These are phyloP conservation scores for Pantherophis guttatus DNA, from an alignment of 2,113 vertebrate genomes.

Conservation along the genomic window DNA sequence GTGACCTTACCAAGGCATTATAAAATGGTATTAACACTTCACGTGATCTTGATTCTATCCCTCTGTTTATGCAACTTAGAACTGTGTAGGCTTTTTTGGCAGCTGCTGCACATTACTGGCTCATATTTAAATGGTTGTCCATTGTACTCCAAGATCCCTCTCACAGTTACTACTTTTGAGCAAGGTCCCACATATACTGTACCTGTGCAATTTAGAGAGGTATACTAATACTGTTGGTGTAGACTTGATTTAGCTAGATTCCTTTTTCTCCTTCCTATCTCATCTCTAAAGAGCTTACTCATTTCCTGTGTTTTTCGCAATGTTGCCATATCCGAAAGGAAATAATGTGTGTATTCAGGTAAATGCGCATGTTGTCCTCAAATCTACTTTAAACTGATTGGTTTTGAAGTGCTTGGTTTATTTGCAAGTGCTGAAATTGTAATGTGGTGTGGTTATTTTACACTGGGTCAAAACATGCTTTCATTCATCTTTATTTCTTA, in stretches of 20 bases:
- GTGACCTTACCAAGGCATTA: too few relatives aligned
- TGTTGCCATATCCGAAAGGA: background rate
- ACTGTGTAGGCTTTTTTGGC: too few relatives aligned
- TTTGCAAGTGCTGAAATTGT: constrained; percentile 26
- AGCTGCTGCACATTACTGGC: too few relatives aligned
- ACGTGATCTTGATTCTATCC: too few relatives aligned
- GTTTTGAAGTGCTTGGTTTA: constrained; percentile 25
- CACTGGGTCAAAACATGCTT: background rate
- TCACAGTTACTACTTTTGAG: too few relatives aligned
- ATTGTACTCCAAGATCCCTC: too few relatives aligned
- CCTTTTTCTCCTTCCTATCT: background rate
- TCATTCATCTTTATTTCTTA: background rate
- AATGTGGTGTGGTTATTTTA: background rate
- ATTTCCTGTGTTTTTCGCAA: background rate
- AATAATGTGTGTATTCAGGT: background rate
- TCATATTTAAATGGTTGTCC: too few relatives aligned
- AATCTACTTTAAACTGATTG: background rate
- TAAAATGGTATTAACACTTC: too few relatives aligned
- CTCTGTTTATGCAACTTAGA: too few relatives aligned
- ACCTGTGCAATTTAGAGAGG: background rate
- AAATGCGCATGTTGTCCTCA: background rate
- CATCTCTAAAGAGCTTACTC: background rate
- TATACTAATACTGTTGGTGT: background rate
- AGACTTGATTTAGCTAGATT: background rate
- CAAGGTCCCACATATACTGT: too few relatives aligned